Evolutionary conservation across 2,888 invertebrate genomes (phyloP).

Genomic region (Leptopilina drosophilae): DNA sequence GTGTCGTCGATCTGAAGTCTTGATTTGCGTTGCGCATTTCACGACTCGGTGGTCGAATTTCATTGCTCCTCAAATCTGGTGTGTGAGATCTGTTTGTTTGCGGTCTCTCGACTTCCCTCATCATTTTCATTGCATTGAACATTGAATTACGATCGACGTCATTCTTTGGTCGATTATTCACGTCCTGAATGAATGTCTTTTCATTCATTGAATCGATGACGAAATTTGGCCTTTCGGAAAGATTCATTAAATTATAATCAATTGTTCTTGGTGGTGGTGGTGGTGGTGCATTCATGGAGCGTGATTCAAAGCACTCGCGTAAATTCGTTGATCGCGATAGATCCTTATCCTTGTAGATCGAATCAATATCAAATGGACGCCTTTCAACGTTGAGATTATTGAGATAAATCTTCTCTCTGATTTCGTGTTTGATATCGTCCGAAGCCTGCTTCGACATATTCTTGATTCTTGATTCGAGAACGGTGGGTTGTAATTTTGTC

Average conservation of each 20-base stretch:
- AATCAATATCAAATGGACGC: constrained; percentile 63
- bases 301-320: constrained; percentile 57
- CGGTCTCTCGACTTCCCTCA: constrained; percentile 60
- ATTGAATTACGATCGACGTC: constrained; percentile 62
- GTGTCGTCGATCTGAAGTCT: constrained; percentile 57
- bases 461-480: constrained; percentile 62
- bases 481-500: constrained; percentile 62
- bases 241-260: constrained; percentile 56
- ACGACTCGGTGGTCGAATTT: constrained; percentile 60
- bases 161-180: constrained; percentile 57
- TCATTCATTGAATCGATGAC: constrained; percentile 53
- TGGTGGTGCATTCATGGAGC: constrained; percentile 40
- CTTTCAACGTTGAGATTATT: constrained; percentile 60
- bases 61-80: constrained; percentile 54
- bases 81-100: constrained; percentile 48
- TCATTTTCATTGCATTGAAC: constrained; percentile 62
- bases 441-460: constrained; percentile 56
- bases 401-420: constrained; percentile 64
- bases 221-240: constrained; percentile 59
- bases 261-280: constrained; percentile 45
- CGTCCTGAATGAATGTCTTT: constrained; percentile 55
- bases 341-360: constrained; percentile 62
- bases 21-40: constrained; percentile 52
- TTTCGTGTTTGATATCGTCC: constrained; percentile 66
- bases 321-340: constrained; percentile 43